phyloP scores from a whole-genome alignment of 1,140 invertebrate genomes.

The Micrasema longulum region DNA sequence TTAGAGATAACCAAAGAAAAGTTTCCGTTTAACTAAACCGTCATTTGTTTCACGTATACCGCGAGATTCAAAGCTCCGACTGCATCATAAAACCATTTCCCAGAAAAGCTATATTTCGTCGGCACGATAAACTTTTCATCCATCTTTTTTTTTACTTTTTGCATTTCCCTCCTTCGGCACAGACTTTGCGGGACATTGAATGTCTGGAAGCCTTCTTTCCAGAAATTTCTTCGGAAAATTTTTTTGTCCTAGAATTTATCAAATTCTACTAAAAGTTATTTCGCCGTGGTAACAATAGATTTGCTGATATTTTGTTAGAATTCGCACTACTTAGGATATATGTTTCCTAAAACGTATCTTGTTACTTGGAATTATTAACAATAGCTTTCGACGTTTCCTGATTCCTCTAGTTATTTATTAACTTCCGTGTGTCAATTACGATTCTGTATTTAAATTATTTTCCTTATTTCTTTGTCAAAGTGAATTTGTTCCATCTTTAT shows the following conservation, averaged over 20 bases:
- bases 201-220: background rate
- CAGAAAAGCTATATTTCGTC: slow-evolving; percentile 26
- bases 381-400: background rate
- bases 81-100: slow-evolving; percentile 28
- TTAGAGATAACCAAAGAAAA: slow-evolving; percentile 9
- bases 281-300: slow-evolving; percentile 10
- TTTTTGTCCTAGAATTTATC: too few relatives aligned
- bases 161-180: background rate
- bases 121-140: slow-evolving; percentile 9
- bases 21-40: slow-evolving; percentile 8
- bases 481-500: background rate
- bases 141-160: background rate
- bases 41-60: background rate
- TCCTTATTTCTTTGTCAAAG: too few relatives aligned
- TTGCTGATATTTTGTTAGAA: background rate
- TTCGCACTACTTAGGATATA: too few relatives aligned
- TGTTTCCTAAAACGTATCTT: background rate
- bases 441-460: background rate
- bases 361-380: background rate
- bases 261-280: background rate
- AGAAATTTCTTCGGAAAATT: background rate
- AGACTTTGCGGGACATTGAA: slow-evolving; percentile 14
- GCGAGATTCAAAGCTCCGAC: slow-evolving; percentile 3
- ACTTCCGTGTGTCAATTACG: background rate
- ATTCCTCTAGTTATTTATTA: background rate